Conservation (phyloP, 2,113 vertebrate species). For the Pantherophis guttatus region DNA sequence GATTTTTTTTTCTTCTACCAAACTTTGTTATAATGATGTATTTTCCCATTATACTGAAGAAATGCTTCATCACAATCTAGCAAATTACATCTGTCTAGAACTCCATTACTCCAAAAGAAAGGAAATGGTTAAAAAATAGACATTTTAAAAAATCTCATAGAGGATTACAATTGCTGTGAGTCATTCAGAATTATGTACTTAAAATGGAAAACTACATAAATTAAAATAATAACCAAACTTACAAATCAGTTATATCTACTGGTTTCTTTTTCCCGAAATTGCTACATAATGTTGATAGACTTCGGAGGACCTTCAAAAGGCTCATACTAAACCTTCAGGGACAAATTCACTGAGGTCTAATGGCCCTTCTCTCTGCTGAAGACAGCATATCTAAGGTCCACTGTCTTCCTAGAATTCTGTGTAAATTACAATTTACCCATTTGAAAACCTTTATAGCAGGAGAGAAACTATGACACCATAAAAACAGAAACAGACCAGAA, state of each 20-base stretch:
- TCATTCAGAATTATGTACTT: neutral
- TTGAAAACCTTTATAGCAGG: neutral
- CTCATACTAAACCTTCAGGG: neutral
- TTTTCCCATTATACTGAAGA: neutral
- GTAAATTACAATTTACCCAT: neutral
- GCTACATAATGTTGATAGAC: neutral
- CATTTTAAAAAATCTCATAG: neutral
- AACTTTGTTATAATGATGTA: neutral
- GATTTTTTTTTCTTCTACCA: neutral
- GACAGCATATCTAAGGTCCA: neutral
- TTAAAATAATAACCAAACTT: neutral
- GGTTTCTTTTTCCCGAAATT: neutral
- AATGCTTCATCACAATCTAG: neutral
- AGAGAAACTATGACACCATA: neutral
- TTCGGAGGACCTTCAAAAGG: neutral
- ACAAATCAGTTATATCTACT: neutral
- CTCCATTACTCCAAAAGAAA: neutral
- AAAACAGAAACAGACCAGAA: neutral
- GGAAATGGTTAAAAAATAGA: neutral
- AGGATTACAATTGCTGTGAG: neutral
- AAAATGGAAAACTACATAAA: neutral
- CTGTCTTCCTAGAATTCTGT: neutral
- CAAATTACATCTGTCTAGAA: too few species aligned
- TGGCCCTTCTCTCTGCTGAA: neutral
- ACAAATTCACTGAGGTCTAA: neutral